Conservation (phyloP, 2,888 invertebrate genomes). For the Belgica antarctica region DNA sequence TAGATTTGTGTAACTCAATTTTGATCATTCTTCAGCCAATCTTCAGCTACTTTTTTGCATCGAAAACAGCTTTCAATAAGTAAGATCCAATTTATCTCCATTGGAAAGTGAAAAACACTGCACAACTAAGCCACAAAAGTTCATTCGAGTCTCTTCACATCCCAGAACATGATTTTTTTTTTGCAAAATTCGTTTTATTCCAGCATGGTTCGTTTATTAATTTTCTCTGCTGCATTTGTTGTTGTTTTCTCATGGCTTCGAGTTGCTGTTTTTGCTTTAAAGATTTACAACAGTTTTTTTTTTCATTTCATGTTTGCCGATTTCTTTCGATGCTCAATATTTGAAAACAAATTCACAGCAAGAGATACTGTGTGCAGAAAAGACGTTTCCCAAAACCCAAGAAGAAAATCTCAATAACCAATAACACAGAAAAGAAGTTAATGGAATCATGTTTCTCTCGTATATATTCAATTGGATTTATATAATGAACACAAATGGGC, state of each 20-base stretch:
- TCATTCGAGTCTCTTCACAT: neutral
- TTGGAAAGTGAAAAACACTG: slow-evolving; percentile 8
- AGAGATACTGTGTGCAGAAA: neutral
- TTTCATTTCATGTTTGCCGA: slow-evolving; percentile 34
- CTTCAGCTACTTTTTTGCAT: too few relatives aligned
- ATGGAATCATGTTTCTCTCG: neutral
- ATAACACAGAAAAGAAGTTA: neutral
- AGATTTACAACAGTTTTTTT: slow-evolving; percentile 20
- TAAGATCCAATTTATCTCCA: too few relatives aligned
- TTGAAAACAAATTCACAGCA: slow-evolving; percentile 11
- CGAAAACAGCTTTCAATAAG: neutral
- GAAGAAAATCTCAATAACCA: neutral
- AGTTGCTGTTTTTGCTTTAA: neutral
- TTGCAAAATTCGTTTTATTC: neutral
- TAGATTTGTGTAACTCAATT: too few relatives aligned
- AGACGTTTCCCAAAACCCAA: neutral
- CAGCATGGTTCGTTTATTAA: slow-evolving; percentile 36
- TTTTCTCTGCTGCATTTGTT: slow-evolving; percentile 19
- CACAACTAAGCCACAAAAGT: neutral
- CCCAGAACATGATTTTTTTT: neutral
- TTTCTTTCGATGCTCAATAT: slow-evolving; percentile 27
- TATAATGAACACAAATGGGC: too few relatives aligned
- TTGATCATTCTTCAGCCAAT: too few relatives aligned
- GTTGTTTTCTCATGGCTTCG: slow-evolving; percentile 23
- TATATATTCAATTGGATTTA: neutral